Evolutionary conservation across 1,140 invertebrate species (phyloP).

Genomic region (Portunus trituberculatus): DNA sequence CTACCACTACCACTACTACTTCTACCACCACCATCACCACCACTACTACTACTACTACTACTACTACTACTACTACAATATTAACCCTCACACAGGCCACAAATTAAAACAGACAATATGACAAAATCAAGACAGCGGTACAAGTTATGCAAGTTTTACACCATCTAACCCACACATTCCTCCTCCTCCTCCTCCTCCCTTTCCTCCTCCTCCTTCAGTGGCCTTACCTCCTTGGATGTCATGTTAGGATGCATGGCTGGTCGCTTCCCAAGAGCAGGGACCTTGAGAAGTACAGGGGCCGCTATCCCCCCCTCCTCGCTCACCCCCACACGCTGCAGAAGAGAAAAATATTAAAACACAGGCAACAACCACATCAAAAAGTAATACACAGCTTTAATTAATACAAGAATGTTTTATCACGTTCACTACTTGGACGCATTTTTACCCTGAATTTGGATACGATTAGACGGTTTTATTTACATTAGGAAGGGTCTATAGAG

Average conservation of each 20-base stretch:
- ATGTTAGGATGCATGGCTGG: conserved; percentile 76
- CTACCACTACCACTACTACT: conserved; percentile 12
- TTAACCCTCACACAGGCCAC: background rate
- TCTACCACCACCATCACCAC: background rate
- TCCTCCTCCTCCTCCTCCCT: background rate
- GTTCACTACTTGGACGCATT: too few relatives aligned
- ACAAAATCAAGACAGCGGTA: background rate
- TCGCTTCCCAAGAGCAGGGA: conserved; percentile 62
- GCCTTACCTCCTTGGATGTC: conserved; percentile 73
- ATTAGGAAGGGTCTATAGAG: too few relatives aligned
- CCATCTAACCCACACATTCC: too few relatives aligned
- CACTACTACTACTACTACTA: background rate
- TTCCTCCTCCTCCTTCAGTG: background rate
- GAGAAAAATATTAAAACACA: background rate
- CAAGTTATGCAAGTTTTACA: background rate
- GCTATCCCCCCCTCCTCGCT: conserved; percentile 55
- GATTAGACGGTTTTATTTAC: too few relatives aligned
- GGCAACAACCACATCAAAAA: background rate
- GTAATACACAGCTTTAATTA: background rate
- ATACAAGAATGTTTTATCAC: too few relatives aligned
- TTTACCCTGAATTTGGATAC: too few relatives aligned
- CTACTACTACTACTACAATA: conserved; percentile 24
- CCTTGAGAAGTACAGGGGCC: conserved; percentile 69
- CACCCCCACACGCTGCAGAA: conserved; percentile 73
- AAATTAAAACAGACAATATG: background rate